Evolutionary conservation across 53 echinoderm and acorn worm species (phyloP).

Genomic region (Patiria pectinifera): DNA sequence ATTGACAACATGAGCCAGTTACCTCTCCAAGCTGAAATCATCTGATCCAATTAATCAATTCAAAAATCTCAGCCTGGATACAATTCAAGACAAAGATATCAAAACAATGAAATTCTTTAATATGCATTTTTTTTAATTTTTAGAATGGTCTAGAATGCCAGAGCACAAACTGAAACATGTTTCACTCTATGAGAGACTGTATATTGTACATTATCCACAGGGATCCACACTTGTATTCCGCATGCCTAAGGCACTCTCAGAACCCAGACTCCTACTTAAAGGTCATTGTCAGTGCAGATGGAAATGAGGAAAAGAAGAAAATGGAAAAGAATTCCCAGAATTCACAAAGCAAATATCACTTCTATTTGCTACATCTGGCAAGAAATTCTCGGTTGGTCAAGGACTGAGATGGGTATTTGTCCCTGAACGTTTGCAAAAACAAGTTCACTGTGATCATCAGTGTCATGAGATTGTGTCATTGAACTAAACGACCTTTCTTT

Average conservation of each 20-base stretch:
- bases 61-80: too few relatives aligned
- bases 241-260: not conserved
- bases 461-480: not conserved
- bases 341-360: conserved; percentile 23
- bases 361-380: conserved; percentile 28
- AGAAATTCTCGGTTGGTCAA: not conserved
- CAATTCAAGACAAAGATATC: too few relatives aligned
- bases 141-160: not conserved
- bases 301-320: not conserved
- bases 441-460: not conserved
- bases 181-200: not conserved
- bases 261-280: not conserved
- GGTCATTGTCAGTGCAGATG: not conserved
- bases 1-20: too few relatives aligned
- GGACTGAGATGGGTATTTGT: not conserved
- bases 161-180: not conserved
- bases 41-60: too few relatives aligned
- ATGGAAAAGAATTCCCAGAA: conserved; percentile 3
- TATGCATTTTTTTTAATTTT: too few relatives aligned
- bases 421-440: not conserved
- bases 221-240: not conserved
- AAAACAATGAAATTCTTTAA: too few relatives aligned
- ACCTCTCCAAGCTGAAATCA: too few relatives aligned
- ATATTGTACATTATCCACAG: not conserved
- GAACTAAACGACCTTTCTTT: not conserved